These are phyloP conservation scores for Enteromius paludinosus DNA, from an alignment of 2,797 vertebrate species.

Conservation along the genomic window DNA sequence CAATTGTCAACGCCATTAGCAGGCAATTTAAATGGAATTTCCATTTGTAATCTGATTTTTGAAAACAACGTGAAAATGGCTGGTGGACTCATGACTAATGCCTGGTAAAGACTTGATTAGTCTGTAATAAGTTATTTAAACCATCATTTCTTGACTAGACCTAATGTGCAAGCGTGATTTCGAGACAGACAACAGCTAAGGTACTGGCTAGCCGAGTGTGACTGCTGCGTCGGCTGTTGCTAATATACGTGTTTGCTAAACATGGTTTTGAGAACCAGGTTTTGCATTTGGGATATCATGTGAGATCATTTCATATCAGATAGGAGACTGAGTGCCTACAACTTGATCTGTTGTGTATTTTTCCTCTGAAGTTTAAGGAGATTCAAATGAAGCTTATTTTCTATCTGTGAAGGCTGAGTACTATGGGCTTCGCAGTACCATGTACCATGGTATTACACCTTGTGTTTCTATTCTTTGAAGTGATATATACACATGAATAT, in stretches of 20 bases:
- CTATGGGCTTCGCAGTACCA: not conserved
- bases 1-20: slow-evolving; percentile 42
- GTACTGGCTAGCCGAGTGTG: not conserved
- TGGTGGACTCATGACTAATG: slow-evolving; percentile 19
- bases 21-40: slow-evolving; percentile 16
- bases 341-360: not conserved
- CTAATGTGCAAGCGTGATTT: not conserved
- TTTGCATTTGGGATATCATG: not conserved
- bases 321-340: not conserved
- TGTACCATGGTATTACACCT: no score
- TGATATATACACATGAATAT: not conserved
- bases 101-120: not conserved
- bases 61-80: slow-evolving; percentile 5
- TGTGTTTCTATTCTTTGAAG: not conserved
- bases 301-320: not conserved
- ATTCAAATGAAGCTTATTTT: no score
- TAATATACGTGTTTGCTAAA: slow-evolving; percentile 13
- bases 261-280: not conserved
- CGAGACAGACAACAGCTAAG: not conserved
- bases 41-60: slow-evolving; percentile 42
- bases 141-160: not conserved
- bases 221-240: not conserved
- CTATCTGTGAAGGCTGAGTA: not conserved
- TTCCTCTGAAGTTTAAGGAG: no score
- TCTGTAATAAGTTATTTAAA: slow-evolving; percentile 25